phyloP scores from a whole-genome alignment of 2,888 invertebrate genomes.

The Odontocolon sp. region DNA sequence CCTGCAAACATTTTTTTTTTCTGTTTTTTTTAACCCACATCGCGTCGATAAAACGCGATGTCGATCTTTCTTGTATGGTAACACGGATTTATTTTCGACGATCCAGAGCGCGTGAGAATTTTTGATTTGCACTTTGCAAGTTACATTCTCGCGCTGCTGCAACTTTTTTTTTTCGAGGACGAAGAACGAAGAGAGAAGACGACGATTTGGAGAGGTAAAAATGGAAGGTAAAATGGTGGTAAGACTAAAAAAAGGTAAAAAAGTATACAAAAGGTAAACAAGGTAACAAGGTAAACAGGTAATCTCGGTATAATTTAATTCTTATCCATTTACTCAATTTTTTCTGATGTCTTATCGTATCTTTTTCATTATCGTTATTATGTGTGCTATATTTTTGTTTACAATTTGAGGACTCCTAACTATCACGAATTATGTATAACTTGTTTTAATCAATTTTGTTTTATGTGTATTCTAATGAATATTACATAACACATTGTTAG shows the following conservation, averaged over 20 bases:
- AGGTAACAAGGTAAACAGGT: conserved; percentile 32
- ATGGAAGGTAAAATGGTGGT: conserved; percentile 13
- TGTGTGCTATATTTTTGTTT: background rate
- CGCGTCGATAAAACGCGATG: background rate
- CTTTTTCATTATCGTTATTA: too few species aligned
- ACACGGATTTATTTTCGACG: background rate
- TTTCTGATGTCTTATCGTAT: conserved; percentile 2
- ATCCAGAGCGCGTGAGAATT: conserved; percentile 27
- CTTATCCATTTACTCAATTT: background rate
- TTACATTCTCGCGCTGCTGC: conserved; percentile 37
- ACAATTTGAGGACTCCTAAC: background rate
- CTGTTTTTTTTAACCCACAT: conserved; percentile 6
- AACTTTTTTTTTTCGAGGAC: background rate
- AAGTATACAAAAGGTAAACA: conserved; percentile 19
- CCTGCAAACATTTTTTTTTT: background rate
- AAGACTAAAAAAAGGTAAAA: conserved; percentile 18
- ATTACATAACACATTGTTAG: background rate
- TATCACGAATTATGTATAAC: too few species aligned
- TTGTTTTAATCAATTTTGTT: background rate
- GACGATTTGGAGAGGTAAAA: background rate
- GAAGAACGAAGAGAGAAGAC: conserved; percentile 25
- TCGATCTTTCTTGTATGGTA: background rate
- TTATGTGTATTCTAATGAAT: background rate
- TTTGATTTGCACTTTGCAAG: conserved; percentile 48
- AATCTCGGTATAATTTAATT: too few species aligned